Conservation (phyloP, 2,113 vertebrate genomes). For the Epinephelus cyanopodus region DNA sequence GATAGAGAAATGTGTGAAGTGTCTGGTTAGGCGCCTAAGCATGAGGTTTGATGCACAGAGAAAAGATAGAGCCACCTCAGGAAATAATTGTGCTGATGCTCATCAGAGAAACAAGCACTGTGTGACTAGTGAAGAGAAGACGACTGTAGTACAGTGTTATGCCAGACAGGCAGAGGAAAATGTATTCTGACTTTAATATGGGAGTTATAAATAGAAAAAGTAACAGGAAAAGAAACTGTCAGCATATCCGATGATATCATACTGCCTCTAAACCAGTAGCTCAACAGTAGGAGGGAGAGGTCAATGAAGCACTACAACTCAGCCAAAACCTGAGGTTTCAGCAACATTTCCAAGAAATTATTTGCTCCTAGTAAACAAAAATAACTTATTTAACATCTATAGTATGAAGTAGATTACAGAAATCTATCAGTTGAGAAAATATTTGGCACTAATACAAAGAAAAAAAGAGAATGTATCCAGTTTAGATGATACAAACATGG, state of each 20-base stretch:
- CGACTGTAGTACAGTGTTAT: not conserved
- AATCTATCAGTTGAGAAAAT: too few relatives aligned
- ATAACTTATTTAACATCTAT: too few relatives aligned
- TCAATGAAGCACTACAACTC: not conserved
- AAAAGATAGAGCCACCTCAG: not conserved
- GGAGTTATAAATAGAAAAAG: conserved; percentile 9
- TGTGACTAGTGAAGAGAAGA: not conserved
- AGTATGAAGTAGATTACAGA: too few relatives aligned
- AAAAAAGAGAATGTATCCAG: too few relatives aligned
- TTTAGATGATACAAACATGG: too few relatives aligned
- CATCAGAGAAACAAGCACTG: conserved; percentile 24
- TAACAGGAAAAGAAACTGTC: conserved; percentile 34
- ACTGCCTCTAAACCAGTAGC: conserved; percentile 16
- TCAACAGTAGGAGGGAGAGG: not conserved
- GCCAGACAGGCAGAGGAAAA: conserved; percentile 7
- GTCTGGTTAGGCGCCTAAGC: not conserved
- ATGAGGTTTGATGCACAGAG: not conserved
- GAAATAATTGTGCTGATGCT: conserved; percentile 21
- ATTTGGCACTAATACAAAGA: too few relatives aligned
- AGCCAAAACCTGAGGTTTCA: not conserved
- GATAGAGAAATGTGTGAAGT: not conserved
- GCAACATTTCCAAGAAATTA: not conserved
- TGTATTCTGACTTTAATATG: conserved; percentile 26
- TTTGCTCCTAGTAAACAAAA: not conserved
- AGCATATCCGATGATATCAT: conserved; percentile 31